Conservation (phyloP, 2,797 vertebrate genomes). For the Chiroxiphia lanceolata region DNA sequence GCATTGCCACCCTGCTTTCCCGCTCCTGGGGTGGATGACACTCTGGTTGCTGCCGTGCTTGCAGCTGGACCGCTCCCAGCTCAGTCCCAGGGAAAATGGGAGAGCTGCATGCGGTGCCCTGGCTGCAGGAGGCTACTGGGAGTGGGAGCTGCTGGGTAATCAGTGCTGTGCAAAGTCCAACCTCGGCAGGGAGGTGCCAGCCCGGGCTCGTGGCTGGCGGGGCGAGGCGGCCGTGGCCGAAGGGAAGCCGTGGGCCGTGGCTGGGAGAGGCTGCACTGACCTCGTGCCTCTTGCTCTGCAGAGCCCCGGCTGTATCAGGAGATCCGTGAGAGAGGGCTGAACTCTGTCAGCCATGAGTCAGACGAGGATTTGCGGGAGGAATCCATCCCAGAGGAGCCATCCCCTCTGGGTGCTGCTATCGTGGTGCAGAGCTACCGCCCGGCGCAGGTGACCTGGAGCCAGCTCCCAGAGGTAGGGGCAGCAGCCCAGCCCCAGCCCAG, state of each 20-base stretch:
- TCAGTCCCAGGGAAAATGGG: background rate
- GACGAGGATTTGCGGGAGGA: slow-evolving; percentile 85
- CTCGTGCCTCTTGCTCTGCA: slow-evolving; percentile 42
- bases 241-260: background rate
- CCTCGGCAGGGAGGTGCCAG: background rate
- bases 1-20: background rate
- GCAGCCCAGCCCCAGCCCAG: rapidly evolving
- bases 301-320: slow-evolving; percentile 94
- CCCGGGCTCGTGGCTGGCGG: rapidly evolving
- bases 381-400: slow-evolving; percentile 66
- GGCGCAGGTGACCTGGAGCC: slow-evolving; percentile 90
- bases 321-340: slow-evolving; percentile 90
- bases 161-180: background rate
- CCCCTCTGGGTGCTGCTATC: slow-evolving; percentile 75
- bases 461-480: slow-evolving; percentile 86
- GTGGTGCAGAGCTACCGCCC: slow-evolving; percentile 90
- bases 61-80: background rate
- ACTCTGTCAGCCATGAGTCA: slow-evolving; percentile 81
- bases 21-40: rapidly evolving
- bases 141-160: background rate
- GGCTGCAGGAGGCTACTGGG: background rate
- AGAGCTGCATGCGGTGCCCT: background rate
- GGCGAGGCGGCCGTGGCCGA: background rate
- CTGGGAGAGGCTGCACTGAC: background rate
- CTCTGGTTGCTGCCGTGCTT: background rate